These are phyloP conservation scores for Limosa lapponica DNA, from an alignment of 2,797 vertebrate genomes.

Conservation along the genomic window DNA sequence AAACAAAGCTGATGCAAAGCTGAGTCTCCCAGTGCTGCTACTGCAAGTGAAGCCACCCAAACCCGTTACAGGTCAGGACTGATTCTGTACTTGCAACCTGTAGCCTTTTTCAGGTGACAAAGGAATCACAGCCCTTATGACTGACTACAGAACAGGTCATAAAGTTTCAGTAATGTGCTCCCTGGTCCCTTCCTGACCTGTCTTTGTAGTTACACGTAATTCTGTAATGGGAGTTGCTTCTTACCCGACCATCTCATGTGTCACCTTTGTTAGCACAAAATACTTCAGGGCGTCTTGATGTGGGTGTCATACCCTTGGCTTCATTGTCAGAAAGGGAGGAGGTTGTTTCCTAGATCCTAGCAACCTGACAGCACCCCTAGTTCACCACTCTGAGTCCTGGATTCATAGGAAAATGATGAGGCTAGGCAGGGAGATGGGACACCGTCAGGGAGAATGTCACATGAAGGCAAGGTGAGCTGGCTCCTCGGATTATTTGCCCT, in stretches of 20 bases:
- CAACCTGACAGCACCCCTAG: not conserved
- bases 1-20: constrained; percentile 61
- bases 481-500: not conserved
- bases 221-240: not conserved
- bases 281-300: not conserved
- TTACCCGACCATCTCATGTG: fast-evolving
- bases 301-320: not conserved
- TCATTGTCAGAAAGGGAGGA: not conserved
- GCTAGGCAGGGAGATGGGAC: not conserved
- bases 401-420: not conserved
- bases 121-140: not conserved
- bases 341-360: not conserved
- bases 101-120: not conserved
- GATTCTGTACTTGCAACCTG: not conserved
- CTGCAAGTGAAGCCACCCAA: constrained; percentile 82
- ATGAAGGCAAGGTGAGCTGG: not conserved
- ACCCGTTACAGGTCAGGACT: constrained; percentile 77
- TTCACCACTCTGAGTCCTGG: not conserved
- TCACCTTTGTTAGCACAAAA: not conserved
- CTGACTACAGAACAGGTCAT: not conserved
- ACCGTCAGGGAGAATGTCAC: not conserved
- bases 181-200: not conserved
- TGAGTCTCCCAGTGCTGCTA: constrained; percentile 72
- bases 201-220: not conserved
- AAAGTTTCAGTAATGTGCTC: not conserved